Evolutionary conservation across 1,140 invertebrate genomes (phyloP), one percentile per base, ranked within the genome.

Genomic region (Fopius arisanus): DNA sequence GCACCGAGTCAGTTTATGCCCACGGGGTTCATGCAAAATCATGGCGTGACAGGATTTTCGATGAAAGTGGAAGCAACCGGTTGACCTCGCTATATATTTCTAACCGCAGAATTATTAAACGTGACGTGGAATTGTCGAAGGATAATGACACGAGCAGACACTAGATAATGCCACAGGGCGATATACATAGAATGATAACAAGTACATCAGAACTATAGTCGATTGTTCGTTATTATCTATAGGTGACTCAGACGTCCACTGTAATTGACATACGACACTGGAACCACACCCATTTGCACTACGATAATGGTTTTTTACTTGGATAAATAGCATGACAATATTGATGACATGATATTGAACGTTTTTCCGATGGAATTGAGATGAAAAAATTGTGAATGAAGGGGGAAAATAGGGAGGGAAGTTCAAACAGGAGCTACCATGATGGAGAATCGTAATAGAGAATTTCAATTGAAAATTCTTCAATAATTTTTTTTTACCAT

Each of bases 181-280:
- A 37, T 48, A 12, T 48, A n/a, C 23, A 31, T 33, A 31, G 5
- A 37, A 37, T 31, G 41, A 48, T 68, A 14, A 14, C 16, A 48
- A n/a, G 43, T 48, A 48, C 16, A 48, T 41, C 21, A 28, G 41
- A n/a, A 69, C 12, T 69, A 28, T 54, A 54, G 28, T 23, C 26
- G 21, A 51, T 69, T 51, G 43, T 41, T 43, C 65, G 10, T 16
- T 37, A 59, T 26, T 14, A 12, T 7, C 54, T 59, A 28, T 28
- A 6, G 31, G 7, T n/a, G n/a, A n/a, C 41, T 69, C 21, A 70
- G 43, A 29, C 23, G 68, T 70, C 43, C 59, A 3, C 33, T 31
- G 28, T 70, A 59, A 59, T 70, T 70, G 68, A 70, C 51, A 59
- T 62, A 51, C 12, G n/a, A 70, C 51, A 33, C 23, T 43, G 23